Base-by-base conservation (phyloP, 2,797 vertebrate species). In the Sebastiscus albofasciatus region DNA sequence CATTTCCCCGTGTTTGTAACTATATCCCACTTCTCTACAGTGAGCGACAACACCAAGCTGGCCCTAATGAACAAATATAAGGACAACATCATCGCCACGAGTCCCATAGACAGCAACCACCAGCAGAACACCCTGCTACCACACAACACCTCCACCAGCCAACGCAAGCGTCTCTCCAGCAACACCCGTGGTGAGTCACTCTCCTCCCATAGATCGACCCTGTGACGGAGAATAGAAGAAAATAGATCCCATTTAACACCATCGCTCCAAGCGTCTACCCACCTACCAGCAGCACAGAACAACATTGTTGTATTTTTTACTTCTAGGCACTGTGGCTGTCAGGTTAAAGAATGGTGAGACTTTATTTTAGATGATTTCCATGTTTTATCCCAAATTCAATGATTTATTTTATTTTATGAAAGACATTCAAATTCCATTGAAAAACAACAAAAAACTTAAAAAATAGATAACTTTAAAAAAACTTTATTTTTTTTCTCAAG, bases 1-100 rank as follows among this genome's bases (percentile, higher is more conserved):
- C 16, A 26, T 58, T 62, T 49, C 6, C 6, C 20, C 2, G 16
- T 29, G 27, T 61, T 80, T 80, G 42, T 81, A 75, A 82, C 90
- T 72, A 49, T 69, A n/a, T 74, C 60, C 73, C 80, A 65, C 85
- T 87, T 77, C 65, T 78, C 55, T 46, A 66, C 95, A 97, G 98
- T 98, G 84, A 98, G 96, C 0, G 98, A 99, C 81, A 98, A 97
- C 2, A 98, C 97, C 92, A 99, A 99, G 92, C 94, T 99, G 91
- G 98, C 98, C 22, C 94, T 99, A 81, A 99, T 99, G 98, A 99
- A 97, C 96, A 99, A 99, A 87, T 99, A 99, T 93, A 99, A 99
- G 93, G 98, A 99, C 94, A 99, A 97, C 93, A 99, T 99, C 94
- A 99, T 99, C 0, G 98, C 98, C 85, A 99, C 97, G 12, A 99